phyloP scores from a whole-genome alignment of 53 echinoderm and acorn worm genomes.

The Astropecten irregularis region DNA sequence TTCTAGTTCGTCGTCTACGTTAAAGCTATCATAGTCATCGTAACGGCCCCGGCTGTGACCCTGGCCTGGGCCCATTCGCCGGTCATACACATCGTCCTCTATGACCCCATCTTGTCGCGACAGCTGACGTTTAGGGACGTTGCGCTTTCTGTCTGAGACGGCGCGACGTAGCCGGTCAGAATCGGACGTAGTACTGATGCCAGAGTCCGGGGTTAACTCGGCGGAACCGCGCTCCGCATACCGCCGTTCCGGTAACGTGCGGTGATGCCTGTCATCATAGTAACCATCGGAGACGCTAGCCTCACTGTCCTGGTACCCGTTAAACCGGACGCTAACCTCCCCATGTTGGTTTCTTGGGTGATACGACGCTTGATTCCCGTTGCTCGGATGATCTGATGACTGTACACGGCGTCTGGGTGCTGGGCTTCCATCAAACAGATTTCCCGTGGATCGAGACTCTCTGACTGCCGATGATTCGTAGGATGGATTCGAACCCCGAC shows the following conservation, averaged over 20 bases:
- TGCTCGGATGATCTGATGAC: conserved; percentile 59
- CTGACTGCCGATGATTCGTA: conserved; percentile 66
- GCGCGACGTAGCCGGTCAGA: conserved; percentile 74
- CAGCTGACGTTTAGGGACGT: conserved; percentile 63
- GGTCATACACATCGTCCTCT: conserved; percentile 60
- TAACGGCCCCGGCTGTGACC: conserved; percentile 50
- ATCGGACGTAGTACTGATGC: conserved; percentile 93
- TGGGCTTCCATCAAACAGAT: conserved; percentile 76
- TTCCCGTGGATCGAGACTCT: conserved; percentile 81
- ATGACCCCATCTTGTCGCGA: conserved; percentile 79
- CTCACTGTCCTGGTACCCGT: conserved; percentile 70
- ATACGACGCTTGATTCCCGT: conserved; percentile 40
- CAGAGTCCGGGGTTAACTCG: conserved; percentile 99
- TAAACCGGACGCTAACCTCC: conserved; percentile 49
- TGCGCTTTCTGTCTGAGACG: conserved; percentile 61
- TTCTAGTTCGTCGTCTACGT: conserved; percentile 73
- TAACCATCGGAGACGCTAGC: conserved; percentile 72
- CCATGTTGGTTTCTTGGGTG: conserved; percentile 42
- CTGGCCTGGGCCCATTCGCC: conserved; percentile 33
- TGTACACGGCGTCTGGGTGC: conserved; percentile 42
- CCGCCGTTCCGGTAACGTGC: conserved; percentile 66
- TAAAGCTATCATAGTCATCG: conserved; percentile 65
- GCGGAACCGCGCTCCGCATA: conserved; percentile 83
- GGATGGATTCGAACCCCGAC: conserved; percentile 80
- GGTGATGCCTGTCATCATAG: conserved; percentile 71